Percentiles rank a stretch among this genome's conserved stretches.
These are phyloP conservation scores for Zoroaster sp. DNA, from an alignment of 53 echinoderm and acorn worm genomes.

Conservation along the genomic window DNA sequence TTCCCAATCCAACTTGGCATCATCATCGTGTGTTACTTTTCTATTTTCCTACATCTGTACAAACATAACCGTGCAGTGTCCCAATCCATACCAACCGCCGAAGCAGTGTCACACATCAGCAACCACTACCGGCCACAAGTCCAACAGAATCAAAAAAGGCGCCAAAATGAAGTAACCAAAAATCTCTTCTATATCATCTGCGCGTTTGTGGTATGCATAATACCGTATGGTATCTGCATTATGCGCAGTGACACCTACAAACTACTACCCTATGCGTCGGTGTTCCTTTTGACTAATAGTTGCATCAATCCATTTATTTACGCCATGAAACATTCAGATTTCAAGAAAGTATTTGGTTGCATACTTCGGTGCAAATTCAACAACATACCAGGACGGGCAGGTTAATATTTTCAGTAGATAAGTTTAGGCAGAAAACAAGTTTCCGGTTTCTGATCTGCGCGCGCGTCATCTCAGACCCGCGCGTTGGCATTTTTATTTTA, in stretches of 20 bases:
- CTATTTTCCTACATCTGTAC: constrained; percentile 34
- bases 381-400: constrained; percentile 72
- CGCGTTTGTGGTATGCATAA: constrained; percentile 80
- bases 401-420: no score
- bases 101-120: no score
- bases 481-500: no score
- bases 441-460: no score
- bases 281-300: constrained; percentile 70
- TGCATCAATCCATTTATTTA: constrained; percentile 86
- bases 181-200: constrained; percentile 86
- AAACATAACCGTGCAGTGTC: not conserved
- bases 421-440: no score
- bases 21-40: constrained; percentile 67
- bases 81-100: no score
- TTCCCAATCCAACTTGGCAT: constrained; percentile 75
- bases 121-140: not conserved
- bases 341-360: constrained; percentile 72
- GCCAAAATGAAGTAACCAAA: constrained; percentile 77
- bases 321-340: constrained; percentile 79
- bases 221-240: constrained; percentile 81
- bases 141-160: constrained; percentile 34
- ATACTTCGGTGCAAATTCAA: constrained; percentile 63
- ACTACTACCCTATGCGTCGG: constrained; percentile 72
- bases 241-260: constrained; percentile 67
- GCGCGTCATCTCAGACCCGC: no score